These are phyloP conservation scores for Dunckerocampus dactyliophorus DNA, from an alignment of 2,113 vertebrate species.

Conservation along the genomic window DNA sequence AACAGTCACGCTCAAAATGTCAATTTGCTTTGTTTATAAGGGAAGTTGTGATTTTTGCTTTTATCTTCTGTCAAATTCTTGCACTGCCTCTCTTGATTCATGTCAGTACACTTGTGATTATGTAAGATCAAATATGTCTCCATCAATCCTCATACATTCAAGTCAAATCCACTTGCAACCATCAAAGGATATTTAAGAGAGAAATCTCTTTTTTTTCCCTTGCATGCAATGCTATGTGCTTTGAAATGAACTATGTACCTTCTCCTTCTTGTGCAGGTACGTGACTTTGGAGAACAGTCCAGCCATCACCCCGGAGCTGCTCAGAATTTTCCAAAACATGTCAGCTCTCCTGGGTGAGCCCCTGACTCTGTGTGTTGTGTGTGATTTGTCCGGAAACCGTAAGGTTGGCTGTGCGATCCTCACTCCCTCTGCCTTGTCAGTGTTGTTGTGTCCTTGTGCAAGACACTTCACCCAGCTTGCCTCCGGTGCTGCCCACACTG, in stretches of 20 bases:
- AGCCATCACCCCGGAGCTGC: slow-evolving; percentile 85
- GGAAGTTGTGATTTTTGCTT: slow-evolving; percentile 32
- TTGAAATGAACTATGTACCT: background rate
- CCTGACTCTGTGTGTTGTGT: slow-evolving; percentile 6
- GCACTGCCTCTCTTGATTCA: background rate
- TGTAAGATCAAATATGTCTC: background rate
- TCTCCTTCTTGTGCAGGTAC: slow-evolving; percentile 75
- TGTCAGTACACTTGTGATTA: slow-evolving; percentile 5
- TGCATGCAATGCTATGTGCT: background rate
- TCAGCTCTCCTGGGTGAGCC: slow-evolving; percentile 87
- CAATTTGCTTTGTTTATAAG: slow-evolving; percentile 34
- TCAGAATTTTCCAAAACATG: slow-evolving; percentile 98
- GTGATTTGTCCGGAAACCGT: background rate
- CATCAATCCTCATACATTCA: background rate
- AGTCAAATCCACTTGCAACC: background rate
- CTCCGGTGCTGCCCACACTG: no score
- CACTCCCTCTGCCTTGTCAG: no score
- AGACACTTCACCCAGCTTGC: no score
- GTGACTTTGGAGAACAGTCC: slow-evolving; percentile 94
- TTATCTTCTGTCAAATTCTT: slow-evolving; percentile 24
- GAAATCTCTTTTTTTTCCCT: background rate
- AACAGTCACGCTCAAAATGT: slow-evolving; percentile 37
- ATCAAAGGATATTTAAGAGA: background rate
- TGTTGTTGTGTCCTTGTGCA: no score
- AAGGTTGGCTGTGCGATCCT: no score